Conservation (phyloP, 1,140 invertebrate species). For the Brachionus rubens region DNA sequence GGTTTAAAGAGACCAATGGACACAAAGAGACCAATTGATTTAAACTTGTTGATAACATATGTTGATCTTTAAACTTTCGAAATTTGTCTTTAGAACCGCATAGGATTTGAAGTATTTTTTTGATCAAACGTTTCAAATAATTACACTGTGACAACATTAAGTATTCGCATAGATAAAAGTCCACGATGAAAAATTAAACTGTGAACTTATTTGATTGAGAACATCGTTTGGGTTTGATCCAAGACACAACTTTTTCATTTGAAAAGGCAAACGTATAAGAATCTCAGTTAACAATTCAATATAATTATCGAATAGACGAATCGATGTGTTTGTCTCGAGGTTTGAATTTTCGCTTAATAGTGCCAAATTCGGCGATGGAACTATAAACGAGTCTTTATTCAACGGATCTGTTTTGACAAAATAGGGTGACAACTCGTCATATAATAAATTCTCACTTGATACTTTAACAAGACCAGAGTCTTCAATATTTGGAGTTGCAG, state of each 20-base stretch:
- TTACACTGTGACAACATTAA: conserved; percentile 77
- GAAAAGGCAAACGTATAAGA: conserved; percentile 81
- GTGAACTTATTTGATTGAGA: neutral
- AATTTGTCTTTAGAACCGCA: conserved; percentile 94
- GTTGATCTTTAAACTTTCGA: conserved; percentile 83
- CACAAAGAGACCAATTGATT: conserved; percentile 59
- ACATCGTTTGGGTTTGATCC: neutral
- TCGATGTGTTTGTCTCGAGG: neutral
- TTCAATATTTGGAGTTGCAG: neutral
- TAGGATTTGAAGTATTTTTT: conserved; percentile 76
- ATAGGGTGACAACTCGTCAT: conserved; percentile 18
- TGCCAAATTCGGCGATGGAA: conserved; percentile 27
- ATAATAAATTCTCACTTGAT: neutral
- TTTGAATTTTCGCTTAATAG: conserved; percentile 10
- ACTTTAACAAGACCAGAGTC: neutral
- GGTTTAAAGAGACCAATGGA: conserved; percentile 49
- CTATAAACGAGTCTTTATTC: conserved; percentile 41
- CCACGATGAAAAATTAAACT: conserved; percentile 63
- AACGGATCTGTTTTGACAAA: conserved; percentile 30
- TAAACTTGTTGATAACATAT: conserved; percentile 66
- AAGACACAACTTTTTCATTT: conserved; percentile 66
- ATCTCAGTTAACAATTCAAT: conserved; percentile 79
- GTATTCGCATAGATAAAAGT: conserved; percentile 83
- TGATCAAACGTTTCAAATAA: conserved; percentile 64
- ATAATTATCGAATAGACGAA: conserved; percentile 29